Conservation (phyloP, 2,113 vertebrate species). For the Apaloderma vittatum region DNA sequence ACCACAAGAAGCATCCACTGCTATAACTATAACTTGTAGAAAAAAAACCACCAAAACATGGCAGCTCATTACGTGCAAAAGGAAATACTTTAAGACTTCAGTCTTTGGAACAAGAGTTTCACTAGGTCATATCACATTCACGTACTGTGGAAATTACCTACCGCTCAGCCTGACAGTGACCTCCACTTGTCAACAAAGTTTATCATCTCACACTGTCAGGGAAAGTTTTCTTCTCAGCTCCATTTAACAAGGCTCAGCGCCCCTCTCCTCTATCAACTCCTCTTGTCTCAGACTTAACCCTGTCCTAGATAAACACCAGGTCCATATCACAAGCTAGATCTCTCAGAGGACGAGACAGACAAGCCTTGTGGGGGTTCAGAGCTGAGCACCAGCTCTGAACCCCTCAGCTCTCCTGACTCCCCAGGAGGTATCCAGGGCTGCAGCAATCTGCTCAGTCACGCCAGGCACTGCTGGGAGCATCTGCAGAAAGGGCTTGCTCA, state of each 20-base stretch:
- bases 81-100: neutral
- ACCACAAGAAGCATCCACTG: neutral
- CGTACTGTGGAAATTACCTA: neutral
- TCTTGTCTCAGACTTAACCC: neutral
- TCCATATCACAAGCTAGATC: neutral
- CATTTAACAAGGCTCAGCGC: neutral
- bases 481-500: neutral
- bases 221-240: conserved; percentile 24
- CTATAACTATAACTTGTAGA: neutral
- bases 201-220: conserved; percentile 2
- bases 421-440: neutral
- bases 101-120: neutral
- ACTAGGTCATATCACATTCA: conserved; percentile 4
- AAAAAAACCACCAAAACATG: neutral
- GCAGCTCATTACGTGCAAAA: neutral
- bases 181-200: conserved; percentile 53
- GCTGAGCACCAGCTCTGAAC: neutral
- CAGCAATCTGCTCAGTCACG: neutral
- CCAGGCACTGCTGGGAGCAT: neutral
- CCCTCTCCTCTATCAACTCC: neutral
- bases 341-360: neutral
- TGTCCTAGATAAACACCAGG: neutral
- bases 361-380: neutral
- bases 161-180: conserved; percentile 47
- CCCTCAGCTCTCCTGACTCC: neutral